Percentiles rank a stretch among this genome's conserved stretches.
Evolutionary conservation across 2,888 invertebrate genomes (phyloP).

Genomic region (Acrocyrtus sp.): DNA sequence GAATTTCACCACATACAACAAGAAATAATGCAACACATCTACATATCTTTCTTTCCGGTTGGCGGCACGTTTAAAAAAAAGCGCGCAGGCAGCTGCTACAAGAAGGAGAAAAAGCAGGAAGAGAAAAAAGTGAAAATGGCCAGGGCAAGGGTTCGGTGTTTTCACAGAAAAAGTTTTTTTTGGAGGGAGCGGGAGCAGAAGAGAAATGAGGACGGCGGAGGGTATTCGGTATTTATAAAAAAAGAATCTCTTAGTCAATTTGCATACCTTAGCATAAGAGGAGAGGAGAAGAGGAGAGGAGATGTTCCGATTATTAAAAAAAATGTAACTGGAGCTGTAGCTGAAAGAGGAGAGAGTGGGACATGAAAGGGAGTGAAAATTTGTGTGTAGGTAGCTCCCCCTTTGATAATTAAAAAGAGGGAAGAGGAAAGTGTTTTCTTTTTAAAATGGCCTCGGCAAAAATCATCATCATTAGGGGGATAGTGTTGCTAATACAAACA

Average conservation of each 20-base stretch:
- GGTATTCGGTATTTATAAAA: constrained; percentile 45
- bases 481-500: too few relatives aligned
- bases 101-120: constrained; percentile 17
- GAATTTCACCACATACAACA: constrained; percentile 37
- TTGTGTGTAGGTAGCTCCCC: constrained; percentile 27
- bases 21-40: constrained; percentile 13
- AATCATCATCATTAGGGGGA: too few relatives aligned
- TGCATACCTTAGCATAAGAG: constrained; percentile 40
- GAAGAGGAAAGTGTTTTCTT: too few relatives aligned
- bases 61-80: not conserved
- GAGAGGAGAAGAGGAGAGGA: not conserved
- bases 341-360: too few relatives aligned
- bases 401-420: constrained; percentile 43
- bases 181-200: not conserved
- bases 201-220: constrained; percentile 26
- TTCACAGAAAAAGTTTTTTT: not conserved
- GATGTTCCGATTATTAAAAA: not conserved
- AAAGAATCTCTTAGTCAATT: constrained; percentile 44
- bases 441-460: too few relatives aligned
- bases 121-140: too few relatives aligned
- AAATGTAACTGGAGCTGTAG: not conserved
- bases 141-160: too few relatives aligned
- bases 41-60: too few relatives aligned
- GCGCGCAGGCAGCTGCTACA: too few relatives aligned
- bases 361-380: constrained; percentile 18